Conservation (phyloP, 2,888 invertebrate genomes). For the Lumbricus terrestris region DNA sequence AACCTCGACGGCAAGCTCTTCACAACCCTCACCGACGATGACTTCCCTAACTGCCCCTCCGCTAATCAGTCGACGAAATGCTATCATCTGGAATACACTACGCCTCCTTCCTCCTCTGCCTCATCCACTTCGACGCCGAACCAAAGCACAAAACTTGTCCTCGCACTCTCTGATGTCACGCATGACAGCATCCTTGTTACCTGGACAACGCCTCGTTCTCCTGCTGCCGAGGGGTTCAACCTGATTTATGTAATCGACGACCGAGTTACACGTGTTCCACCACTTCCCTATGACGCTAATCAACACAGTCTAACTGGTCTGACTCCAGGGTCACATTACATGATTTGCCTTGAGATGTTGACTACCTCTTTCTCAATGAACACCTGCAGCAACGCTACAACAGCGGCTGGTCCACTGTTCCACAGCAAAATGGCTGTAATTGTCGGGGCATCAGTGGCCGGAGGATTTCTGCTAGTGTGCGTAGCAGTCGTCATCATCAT, state of each 20-base stretch:
- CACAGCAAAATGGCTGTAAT: background rate
- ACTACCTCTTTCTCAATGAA: background rate
- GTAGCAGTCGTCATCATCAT: background rate
- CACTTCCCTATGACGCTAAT: background rate
- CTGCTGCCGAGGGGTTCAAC: background rate
- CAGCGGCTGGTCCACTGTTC: background rate
- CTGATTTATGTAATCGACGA: background rate
- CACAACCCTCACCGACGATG: background rate
- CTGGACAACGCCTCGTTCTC: background rate
- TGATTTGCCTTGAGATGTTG: background rate
- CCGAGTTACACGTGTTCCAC: background rate
- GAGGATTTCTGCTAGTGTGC: background rate
- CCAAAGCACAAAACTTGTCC: background rate
- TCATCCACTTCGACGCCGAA: background rate
- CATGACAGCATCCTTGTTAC: background rate
- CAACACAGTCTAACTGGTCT: background rate
- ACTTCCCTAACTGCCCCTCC: slow-evolving; percentile 1
- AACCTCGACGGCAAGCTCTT: background rate
- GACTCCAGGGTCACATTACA: background rate
- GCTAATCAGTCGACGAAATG: background rate
- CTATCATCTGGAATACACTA: background rate
- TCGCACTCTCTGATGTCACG: background rate
- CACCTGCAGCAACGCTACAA: background rate
- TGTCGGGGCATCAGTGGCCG: background rate
- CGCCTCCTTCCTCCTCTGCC: background rate